Evolutionary conservation across 2,797 vertebrate species (phyloP).

Genomic region (Astyanax mexicanus): DNA sequence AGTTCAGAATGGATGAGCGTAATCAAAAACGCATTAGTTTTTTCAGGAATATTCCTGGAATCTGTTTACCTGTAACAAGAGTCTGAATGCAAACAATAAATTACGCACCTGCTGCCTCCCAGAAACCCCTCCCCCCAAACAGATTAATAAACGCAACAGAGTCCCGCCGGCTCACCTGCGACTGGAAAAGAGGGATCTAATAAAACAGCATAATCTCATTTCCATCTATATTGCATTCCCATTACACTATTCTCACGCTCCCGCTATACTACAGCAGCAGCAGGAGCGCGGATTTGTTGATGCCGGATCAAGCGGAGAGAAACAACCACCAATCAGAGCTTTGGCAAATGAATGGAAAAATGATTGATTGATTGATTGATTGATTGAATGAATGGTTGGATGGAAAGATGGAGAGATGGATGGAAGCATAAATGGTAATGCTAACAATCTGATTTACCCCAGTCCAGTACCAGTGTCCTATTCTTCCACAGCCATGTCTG

Average conservation of each 20-base stretch:
- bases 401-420: background rate
- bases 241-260: constrained; percentile 41
- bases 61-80: constrained; percentile 57
- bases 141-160: constrained; percentile 34
- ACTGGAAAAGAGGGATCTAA: constrained; percentile 61
- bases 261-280: constrained; percentile 49
- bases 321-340: constrained; percentile 35
- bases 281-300: constrained; percentile 54
- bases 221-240: constrained; percentile 65
- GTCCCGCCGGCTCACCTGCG: constrained; percentile 50
- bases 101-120: constrained; percentile 59
- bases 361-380: too few relatives aligned
- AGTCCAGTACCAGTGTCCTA: too few relatives aligned
- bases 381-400: too few relatives aligned
- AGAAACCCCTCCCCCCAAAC: constrained; percentile 32
- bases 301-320: constrained; percentile 28
- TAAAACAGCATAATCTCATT: constrained; percentile 66
- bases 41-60: constrained; percentile 56
- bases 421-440: background rate
- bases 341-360: background rate
- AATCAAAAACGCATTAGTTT: constrained; percentile 44
- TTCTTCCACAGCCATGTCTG: too few relatives aligned
- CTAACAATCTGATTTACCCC: too few relatives aligned
- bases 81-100: constrained; percentile 56
- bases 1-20: constrained; percentile 40